Conservation (phyloP, 1,140 invertebrate genomes). For the Ostrea denselamellosa region DNA sequence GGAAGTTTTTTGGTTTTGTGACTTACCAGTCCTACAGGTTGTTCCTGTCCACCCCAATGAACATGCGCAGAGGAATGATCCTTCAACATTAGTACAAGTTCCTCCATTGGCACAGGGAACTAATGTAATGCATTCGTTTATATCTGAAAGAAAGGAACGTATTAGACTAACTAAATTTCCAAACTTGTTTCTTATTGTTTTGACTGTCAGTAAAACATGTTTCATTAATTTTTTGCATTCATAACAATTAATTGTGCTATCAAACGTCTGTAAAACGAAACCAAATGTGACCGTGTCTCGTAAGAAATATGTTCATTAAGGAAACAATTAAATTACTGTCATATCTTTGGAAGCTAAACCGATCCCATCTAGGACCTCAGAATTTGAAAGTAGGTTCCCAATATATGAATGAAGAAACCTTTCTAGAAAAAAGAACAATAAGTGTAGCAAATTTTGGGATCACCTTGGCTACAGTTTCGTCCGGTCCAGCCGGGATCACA, state of each 20-base stretch:
- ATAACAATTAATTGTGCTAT: too few relatives aligned
- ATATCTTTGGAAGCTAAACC: too few relatives aligned
- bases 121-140: slow-evolving; percentile 40
- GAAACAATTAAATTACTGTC: too few relatives aligned
- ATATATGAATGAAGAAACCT: too few relatives aligned
- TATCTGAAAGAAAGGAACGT: not conserved
- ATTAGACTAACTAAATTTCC: not conserved
- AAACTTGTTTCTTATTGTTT: not conserved
- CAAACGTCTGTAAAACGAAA: not conserved
- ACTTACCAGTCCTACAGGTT: not conserved
- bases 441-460: not conserved
- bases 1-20: not conserved
- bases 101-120: slow-evolving; percentile 48
- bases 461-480: not conserved
- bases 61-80: slow-evolving; percentile 42
- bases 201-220: too few relatives aligned
- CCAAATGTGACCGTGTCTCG: too few relatives aligned
- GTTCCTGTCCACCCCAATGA: not conserved
- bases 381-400: too few relatives aligned
- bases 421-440: too few relatives aligned
- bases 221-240: too few relatives aligned
- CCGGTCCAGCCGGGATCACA: slow-evolving; percentile 45
- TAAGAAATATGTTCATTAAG: too few relatives aligned
- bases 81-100: slow-evolving; percentile 39
- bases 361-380: too few relatives aligned